Conservation (phyloP, 2,888 invertebrate genomes). For the Tineola bisselliella region DNA sequence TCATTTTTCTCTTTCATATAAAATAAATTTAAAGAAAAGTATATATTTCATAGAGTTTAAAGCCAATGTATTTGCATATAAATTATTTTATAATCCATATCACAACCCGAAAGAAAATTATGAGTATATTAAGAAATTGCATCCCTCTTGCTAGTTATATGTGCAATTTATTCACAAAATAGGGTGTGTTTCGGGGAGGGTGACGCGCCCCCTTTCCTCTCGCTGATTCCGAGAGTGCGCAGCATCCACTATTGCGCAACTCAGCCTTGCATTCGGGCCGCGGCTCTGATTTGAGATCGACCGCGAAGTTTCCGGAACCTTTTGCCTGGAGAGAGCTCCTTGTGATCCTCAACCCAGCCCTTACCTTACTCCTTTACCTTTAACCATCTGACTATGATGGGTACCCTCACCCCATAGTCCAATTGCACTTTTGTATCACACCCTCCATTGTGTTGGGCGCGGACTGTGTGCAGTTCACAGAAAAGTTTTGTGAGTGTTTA, state of each 20-base stretch:
- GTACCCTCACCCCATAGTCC: neutral
- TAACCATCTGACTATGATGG: constrained; percentile 7
- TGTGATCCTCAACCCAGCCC: constrained; percentile 30
- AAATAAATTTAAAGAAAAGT: too few relatives aligned
- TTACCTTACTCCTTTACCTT: constrained; percentile 36
- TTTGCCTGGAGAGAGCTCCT: constrained; percentile 35
- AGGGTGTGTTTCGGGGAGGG: constrained; percentile 40
- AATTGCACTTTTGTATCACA: neutral
- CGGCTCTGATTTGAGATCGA: constrained; percentile 40
- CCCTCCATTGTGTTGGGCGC: neutral
- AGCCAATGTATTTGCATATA: neutral
- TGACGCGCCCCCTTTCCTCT: constrained; percentile 48
- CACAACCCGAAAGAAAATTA: neutral
- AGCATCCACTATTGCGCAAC: constrained; percentile 63
- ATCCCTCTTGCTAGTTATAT: constrained; percentile 42
- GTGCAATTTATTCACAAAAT: constrained; percentile 40
- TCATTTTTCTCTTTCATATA: too few relatives aligned
- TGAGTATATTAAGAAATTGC: constrained; percentile 25
- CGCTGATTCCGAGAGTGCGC: constrained; percentile 37
- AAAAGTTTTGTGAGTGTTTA: constrained; percentile 2
- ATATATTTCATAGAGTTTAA: too few relatives aligned
- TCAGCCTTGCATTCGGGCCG: constrained; percentile 25
- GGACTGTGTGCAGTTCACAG: neutral
- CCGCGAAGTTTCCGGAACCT: constrained; percentile 51
- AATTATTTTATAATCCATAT: neutral